A percentile compares a stretch with the other conserved stretches of the same genome.
Conservation (phyloP, 2,797 vertebrate species). For the Rhinatrema bivittatum region DNA sequence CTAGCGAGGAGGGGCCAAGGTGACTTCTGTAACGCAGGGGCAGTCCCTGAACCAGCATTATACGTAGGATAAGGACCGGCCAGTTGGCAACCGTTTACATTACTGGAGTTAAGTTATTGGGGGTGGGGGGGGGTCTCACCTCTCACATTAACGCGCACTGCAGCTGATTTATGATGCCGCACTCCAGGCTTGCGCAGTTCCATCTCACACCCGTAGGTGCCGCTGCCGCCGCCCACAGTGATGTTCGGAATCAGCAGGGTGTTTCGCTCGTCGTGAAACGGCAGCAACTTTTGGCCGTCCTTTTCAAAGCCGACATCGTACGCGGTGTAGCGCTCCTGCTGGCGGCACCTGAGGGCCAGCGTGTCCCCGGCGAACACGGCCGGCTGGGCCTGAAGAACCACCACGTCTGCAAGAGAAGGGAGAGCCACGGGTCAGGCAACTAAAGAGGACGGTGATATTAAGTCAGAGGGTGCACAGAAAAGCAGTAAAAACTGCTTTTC, state of each 20-base stretch:
- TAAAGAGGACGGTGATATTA: background rate
- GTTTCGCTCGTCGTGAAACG: slow-evolving; percentile 12
- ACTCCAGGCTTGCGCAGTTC: slow-evolving; percentile 14
- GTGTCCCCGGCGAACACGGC: slow-evolving; percentile 34
- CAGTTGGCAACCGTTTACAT: no score
- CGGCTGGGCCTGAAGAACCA: slow-evolving; percentile 33
- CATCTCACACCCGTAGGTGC: slow-evolving; percentile 27
- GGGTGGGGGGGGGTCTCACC: no score
- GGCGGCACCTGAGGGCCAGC: slow-evolving; percentile 29
- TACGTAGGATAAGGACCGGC: no score
- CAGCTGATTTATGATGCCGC: slow-evolving; percentile 16
- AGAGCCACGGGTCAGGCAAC: background rate
- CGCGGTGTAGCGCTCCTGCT: slow-evolving; percentile 20
- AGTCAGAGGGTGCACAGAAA: no score
- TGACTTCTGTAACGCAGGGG: no score
- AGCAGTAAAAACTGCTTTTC: no score
- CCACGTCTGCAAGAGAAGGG: slow-evolving; percentile 22
- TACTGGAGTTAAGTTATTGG: no score
- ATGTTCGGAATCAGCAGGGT: slow-evolving; percentile 27
- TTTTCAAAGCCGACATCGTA: slow-evolving; percentile 27
- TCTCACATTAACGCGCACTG: slow-evolving; percentile 31
- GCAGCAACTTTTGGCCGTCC: slow-evolving; percentile 11
- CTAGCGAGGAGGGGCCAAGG: no score
- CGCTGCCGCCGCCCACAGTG: slow-evolving; percentile 23
- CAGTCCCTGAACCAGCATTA: no score